phyloP scores from a whole-genome alignment of 2,888 invertebrate genomes.

The Cephus pygmeus region DNA sequence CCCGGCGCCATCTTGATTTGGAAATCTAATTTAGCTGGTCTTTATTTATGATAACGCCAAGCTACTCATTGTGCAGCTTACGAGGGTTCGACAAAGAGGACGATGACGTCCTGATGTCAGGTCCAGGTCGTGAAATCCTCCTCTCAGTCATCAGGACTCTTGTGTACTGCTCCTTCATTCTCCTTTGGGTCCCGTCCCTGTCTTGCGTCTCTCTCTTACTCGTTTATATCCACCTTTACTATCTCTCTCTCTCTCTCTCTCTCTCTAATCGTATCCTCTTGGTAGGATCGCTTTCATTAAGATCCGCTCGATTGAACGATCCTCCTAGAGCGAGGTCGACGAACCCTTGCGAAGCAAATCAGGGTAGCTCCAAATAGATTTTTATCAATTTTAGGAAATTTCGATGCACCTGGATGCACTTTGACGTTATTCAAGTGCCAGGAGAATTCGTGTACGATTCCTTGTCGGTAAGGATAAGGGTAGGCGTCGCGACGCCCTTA shows the following conservation, averaged over 20 bases:
- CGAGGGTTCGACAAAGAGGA: constrained; percentile 46
- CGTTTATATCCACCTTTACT: too few relatives aligned
- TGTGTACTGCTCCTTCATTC: background rate
- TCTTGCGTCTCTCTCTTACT: background rate
- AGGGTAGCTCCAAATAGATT: background rate
- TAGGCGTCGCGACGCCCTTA: background rate
- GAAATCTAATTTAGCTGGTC: constrained; percentile 61
- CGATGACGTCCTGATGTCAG: constrained; percentile 1
- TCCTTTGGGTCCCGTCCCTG: background rate
- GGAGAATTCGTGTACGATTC: background rate
- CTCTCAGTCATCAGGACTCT: background rate
- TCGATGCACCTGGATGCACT: background rate
- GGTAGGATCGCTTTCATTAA: constrained; percentile 45
- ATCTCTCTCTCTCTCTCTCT: too few relatives aligned
- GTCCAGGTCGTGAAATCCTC: background rate
- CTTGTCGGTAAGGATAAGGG: background rate
- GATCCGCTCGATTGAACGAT: constrained; percentile 51
- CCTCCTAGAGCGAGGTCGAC: constrained; percentile 20
- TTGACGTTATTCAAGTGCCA: background rate
- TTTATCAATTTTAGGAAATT: background rate
- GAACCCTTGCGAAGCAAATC: constrained; percentile 33
- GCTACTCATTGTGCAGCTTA: constrained; percentile 47
- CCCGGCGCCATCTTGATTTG: constrained; percentile 59
- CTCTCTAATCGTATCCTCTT: background rate
- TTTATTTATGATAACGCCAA: constrained; percentile 60